Evolutionary conservation across 1,140 invertebrate species (phyloP).

Genomic region (Scaptomyza montana): DNA sequence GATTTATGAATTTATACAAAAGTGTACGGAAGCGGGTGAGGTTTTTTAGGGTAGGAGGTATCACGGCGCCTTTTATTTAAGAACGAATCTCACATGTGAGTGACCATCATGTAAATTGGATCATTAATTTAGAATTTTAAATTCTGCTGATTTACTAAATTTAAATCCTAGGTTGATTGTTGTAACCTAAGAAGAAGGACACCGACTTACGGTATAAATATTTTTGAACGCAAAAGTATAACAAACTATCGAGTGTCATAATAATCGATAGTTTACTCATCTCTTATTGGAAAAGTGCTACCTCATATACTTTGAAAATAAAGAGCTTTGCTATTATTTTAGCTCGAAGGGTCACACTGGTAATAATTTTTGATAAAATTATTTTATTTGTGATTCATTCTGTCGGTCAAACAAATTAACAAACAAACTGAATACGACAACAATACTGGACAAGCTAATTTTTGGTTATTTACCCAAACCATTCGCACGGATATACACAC

Average conservation of each 20-base stretch:
- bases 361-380: slow-evolving; percentile 38
- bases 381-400: slow-evolving; percentile 54
- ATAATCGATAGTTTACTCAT: slow-evolving; percentile 3
- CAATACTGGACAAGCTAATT: slow-evolving; percentile 10
- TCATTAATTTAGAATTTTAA: slow-evolving; percentile 4
- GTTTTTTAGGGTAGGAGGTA: slow-evolving; percentile 2
- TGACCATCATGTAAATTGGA: background rate
- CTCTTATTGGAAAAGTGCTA: slow-evolving; percentile 17
- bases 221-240: slow-evolving; percentile 22
- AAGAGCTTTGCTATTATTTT: background rate
- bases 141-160: background rate
- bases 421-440: slow-evolving; percentile 6
- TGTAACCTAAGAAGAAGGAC: slow-evolving; percentile 8
- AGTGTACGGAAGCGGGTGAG: slow-evolving; percentile 4
- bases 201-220: slow-evolving; percentile 27
- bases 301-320: slow-evolving; percentile 9
- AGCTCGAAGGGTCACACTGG: slow-evolving; percentile 26
- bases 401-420: slow-evolving; percentile 29
- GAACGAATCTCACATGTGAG: slow-evolving; percentile 8
- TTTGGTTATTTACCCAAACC: slow-evolving; percentile 11
- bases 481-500: slow-evolving; percentile 1
- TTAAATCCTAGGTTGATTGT: slow-evolving; percentile 12
- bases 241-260: slow-evolving; percentile 5
- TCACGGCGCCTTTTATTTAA: slow-evolving; percentile 4
- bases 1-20: slow-evolving; percentile 6